Percentiles rank a stretch among this genome's conserved stretches.
These are phyloP conservation scores for Samia ricini DNA, from an alignment of 1,140 invertebrate genomes.

Conservation along the genomic window DNA sequence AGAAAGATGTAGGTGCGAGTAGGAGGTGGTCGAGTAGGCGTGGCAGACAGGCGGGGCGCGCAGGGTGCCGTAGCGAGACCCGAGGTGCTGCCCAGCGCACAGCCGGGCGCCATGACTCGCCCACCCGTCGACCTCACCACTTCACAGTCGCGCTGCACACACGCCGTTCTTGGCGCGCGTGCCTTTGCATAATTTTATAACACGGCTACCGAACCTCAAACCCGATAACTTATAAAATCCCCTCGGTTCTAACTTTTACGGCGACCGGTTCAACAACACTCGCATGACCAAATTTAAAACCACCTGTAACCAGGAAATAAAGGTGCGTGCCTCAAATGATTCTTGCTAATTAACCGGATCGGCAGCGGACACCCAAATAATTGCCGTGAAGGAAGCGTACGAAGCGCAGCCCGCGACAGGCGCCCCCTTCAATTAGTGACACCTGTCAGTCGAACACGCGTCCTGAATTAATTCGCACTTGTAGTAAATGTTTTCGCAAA, in stretches of 20 bases:
- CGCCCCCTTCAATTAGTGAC: slow-evolving; percentile 61
- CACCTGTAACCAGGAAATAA: slow-evolving; percentile 47
- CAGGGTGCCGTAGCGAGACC: slow-evolving; percentile 46
- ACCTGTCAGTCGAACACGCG: slow-evolving; percentile 72
- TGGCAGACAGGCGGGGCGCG: slow-evolving; percentile 63
- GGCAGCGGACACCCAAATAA: slow-evolving; percentile 63
- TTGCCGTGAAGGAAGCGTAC: slow-evolving; percentile 68
- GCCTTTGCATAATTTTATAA: slow-evolving; percentile 26
- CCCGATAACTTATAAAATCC: slow-evolving; percentile 9
- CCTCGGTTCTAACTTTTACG: slow-evolving; percentile 1
- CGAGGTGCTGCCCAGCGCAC: slow-evolving; percentile 38
- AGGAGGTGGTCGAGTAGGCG: slow-evolving; percentile 54
- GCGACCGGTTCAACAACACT: slow-evolving; percentile 1
- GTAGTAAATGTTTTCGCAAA: slow-evolving; percentile 60
- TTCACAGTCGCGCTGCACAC: slow-evolving; percentile 51
- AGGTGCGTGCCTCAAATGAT: slow-evolving; percentile 44
- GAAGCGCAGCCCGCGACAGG: slow-evolving; percentile 42
- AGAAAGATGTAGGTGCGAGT: slow-evolving; percentile 42
- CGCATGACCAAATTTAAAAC: slow-evolving; percentile 14
- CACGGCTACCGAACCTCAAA: slow-evolving; percentile 7
- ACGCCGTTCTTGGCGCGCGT: slow-evolving; percentile 48
- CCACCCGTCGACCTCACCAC: slow-evolving; percentile 39
- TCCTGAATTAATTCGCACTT: slow-evolving; percentile 65
- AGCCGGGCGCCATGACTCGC: slow-evolving; percentile 44
- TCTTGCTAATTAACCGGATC: slow-evolving; percentile 48